Conservation (phyloP, 2,888 invertebrate genomes). For the Venusia cambrica region DNA sequence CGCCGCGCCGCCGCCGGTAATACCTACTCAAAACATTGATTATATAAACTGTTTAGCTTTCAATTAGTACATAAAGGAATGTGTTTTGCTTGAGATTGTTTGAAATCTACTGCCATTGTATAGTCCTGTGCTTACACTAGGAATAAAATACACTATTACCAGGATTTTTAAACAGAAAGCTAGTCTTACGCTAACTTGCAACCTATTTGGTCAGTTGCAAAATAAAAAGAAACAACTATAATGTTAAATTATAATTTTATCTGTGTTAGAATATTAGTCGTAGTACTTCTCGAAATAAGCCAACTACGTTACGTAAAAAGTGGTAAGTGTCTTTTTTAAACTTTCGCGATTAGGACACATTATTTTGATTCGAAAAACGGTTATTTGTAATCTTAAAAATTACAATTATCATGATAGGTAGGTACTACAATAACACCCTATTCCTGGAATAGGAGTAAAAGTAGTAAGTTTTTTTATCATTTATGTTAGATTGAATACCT, state of each 20-base stretch:
- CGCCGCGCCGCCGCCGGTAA: too few relatives aligned
- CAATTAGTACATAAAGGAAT: conserved; percentile 5
- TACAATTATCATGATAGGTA: too few relatives aligned
- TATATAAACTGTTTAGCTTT: conserved; percentile 6
- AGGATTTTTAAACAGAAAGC: conserved; percentile 6
- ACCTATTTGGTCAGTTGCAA: conserved; percentile 8
- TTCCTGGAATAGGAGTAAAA: too few relatives aligned
- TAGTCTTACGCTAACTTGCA: conserved; percentile 8
- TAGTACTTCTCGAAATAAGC: conserved; percentile 31
- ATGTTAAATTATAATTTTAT: conserved; percentile 16
- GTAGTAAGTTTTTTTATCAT: too few relatives aligned
- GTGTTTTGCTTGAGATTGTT: conserved; percentile 21
- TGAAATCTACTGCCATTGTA: conserved; percentile 25
- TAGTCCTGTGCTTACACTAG: conserved; percentile 13
- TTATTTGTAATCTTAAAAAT: too few relatives aligned
- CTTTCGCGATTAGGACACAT: too few relatives aligned
- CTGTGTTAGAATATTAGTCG: conserved; percentile 30
- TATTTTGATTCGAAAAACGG: too few relatives aligned
- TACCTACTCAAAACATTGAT: too few relatives aligned
- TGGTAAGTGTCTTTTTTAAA: conserved; percentile 41
- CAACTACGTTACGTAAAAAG: conserved; percentile 31
- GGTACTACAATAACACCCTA: too few relatives aligned
- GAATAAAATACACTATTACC: conserved; percentile 15
- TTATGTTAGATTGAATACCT: too few relatives aligned
- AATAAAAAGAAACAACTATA: conserved; percentile 17